Conservation (phyloP, 2,888 invertebrate genomes). For the Pinctada fucata region DNA sequence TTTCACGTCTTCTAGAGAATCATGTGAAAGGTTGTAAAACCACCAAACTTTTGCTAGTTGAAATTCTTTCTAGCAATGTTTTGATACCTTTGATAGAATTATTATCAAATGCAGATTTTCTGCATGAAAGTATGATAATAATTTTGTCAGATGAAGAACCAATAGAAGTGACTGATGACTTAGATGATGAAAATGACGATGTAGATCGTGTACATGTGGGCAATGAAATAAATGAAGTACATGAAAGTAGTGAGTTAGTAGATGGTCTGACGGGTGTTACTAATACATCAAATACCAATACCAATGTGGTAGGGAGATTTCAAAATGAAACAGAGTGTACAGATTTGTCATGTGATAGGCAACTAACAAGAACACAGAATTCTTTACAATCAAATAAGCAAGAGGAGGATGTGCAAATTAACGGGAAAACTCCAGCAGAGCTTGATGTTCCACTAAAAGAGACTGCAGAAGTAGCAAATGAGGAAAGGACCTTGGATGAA, state of each 20-base stretch:
- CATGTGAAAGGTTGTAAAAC: slow-evolving; percentile 22
- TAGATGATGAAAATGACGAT: slow-evolving; percentile 5
- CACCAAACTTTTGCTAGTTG: slow-evolving; percentile 39
- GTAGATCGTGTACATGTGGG: background rate
- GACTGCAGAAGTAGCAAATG: too few species aligned
- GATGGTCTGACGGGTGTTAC: too few species aligned
- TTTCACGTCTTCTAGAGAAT: slow-evolving; percentile 13
- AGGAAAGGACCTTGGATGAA: too few species aligned
- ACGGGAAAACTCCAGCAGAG: too few species aligned
- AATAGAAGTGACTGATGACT: slow-evolving; percentile 10
- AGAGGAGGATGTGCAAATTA: background rate
- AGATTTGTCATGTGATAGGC: too few species aligned
- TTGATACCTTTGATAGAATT: slow-evolving; percentile 55
- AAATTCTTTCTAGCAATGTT: slow-evolving; percentile 61
- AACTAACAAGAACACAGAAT: too few species aligned
- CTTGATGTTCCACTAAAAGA: too few species aligned
- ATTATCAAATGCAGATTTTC: slow-evolving; percentile 60
- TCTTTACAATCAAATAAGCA: background rate
- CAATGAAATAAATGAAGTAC: too few species aligned
- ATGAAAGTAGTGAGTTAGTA: too few species aligned
- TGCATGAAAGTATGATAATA: slow-evolving; percentile 61
- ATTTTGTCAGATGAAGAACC: slow-evolving; percentile 58
- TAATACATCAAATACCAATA: too few species aligned
- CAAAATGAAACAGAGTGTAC: too few species aligned
- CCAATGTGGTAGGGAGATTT: too few species aligned